Evolutionary conservation across 2,113 vertebrate genomes (phyloP).

Genomic region (Benitochromis conjunctus): DNA sequence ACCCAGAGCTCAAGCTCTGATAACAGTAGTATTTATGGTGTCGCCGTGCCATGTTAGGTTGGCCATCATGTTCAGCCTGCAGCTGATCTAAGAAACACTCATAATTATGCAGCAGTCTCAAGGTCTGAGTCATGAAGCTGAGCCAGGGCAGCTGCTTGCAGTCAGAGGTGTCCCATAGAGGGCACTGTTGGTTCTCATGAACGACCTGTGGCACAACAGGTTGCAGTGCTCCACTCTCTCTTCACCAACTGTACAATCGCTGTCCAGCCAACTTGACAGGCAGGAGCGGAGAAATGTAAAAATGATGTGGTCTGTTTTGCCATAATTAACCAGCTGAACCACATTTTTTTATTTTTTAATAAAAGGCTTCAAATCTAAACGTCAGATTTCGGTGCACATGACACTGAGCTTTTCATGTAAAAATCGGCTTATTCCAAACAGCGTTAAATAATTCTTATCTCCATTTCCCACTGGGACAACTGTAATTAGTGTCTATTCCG

Average conservation of each 20-base stretch:
- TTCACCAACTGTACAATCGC: background rate
- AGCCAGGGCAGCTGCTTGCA: conserved; percentile 7
- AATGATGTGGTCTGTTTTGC: background rate
- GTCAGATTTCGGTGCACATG: background rate
- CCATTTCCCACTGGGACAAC: background rate
- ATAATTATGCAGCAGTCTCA: background rate
- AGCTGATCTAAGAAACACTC: background rate
- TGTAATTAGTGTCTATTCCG: background rate
- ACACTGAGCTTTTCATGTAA: background rate
- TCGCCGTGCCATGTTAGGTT: background rate
- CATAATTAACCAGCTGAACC: background rate
- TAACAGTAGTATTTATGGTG: background rate
- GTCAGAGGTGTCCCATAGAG: conserved; percentile 42
- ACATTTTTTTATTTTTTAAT: background rate
- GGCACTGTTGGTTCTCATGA: conserved; percentile 69
- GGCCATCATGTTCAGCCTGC: background rate
- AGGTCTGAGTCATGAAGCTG: conserved; percentile 3
- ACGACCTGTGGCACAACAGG: conserved; percentile 51
- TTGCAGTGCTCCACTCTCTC: conserved; percentile 14
- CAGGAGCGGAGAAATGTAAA: background rate
- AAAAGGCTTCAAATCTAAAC: background rate
- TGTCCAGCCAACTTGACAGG: background rate
- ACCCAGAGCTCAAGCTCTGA: background rate
- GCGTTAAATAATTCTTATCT: background rate
- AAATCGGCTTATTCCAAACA: background rate